A percentile compares a stretch with the other conserved stretches of the same genome.
These are phyloP conservation scores for Argyresthia albistria DNA, from an alignment of 2,888 invertebrate genomes.

Conservation along the genomic window DNA sequence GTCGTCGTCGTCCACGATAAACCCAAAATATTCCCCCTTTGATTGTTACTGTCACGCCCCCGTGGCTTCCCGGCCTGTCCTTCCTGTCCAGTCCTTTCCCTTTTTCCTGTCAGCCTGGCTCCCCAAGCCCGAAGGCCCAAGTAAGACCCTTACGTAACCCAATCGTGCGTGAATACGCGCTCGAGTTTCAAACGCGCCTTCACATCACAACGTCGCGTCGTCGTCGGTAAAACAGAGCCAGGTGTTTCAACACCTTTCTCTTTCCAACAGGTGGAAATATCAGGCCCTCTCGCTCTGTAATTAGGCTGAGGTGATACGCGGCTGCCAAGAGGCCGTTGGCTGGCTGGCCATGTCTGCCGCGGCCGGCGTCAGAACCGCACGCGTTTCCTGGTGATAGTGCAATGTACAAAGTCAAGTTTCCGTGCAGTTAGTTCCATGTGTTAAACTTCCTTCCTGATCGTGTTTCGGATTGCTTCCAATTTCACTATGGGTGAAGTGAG, in stretches of 20 bases:
- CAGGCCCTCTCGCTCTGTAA: slow-evolving; percentile 42
- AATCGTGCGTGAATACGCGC: slow-evolving; percentile 56
- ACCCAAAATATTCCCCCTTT: no score
- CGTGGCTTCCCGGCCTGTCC: not conserved
- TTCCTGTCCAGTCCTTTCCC: slow-evolving; percentile 3
- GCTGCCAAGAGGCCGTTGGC: slow-evolving; percentile 44
- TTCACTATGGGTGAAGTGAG: slow-evolving; percentile 63
- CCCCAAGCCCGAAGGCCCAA: no score
- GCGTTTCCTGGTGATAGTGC: slow-evolving; percentile 18
- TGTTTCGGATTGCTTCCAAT: slow-evolving; percentile 24
- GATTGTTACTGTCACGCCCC: not conserved
- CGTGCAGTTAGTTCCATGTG: slow-evolving; percentile 44
- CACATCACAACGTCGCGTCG: slow-evolving; percentile 11
- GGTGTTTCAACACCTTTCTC: slow-evolving; percentile 46
- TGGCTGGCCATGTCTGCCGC: slow-evolving; percentile 40
- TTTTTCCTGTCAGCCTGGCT: slow-evolving; percentile 15
- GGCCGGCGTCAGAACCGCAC: slow-evolving; percentile 38
- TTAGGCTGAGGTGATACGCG: slow-evolving; percentile 22
- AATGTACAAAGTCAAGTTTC: slow-evolving; percentile 42
- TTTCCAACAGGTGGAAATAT: slow-evolving; percentile 35
- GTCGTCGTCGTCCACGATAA: no score
- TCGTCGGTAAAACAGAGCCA: slow-evolving; percentile 41
- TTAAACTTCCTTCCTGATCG: slow-evolving; percentile 24
- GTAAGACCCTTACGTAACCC: slow-evolving; percentile 33
- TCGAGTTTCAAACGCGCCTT: slow-evolving; percentile 37